Conservation (phyloP, 2,797 vertebrate species). For the Myripristis jacobus region DNA sequence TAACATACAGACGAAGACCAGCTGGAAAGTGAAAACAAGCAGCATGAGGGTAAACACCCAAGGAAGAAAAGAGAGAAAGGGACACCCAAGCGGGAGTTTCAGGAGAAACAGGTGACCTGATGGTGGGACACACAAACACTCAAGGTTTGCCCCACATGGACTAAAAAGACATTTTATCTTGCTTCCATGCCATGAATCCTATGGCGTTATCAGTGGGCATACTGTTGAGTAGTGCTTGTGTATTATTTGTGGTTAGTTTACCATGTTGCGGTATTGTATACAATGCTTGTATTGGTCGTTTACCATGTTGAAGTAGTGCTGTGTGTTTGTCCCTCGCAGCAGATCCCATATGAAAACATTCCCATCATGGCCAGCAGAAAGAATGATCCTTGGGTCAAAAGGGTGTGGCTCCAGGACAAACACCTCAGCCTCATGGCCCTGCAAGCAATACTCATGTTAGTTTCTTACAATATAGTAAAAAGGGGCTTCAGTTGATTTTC, state of each 20-base stretch:
- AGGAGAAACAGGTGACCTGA: not conserved
- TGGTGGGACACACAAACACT: not conserved
- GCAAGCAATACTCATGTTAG: conserved; percentile 40
- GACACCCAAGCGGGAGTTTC: not conserved
- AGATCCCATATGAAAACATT: conserved; percentile 97
- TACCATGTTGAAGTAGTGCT: conserved; percentile 98
- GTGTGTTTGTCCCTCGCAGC: conserved; percentile 89
- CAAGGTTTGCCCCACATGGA: too few relatives aligned
- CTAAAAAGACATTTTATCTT: too few relatives aligned
- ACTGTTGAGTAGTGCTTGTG: not conserved
- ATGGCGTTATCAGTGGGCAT: too few relatives aligned
- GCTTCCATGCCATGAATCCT: not conserved
- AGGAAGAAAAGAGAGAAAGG: too few relatives aligned
- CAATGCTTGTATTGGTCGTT: conserved; percentile 75
- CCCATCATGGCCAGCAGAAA: conserved; percentile 96
- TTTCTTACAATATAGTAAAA: too few relatives aligned
- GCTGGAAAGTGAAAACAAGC: not conserved
- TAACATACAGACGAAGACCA: not conserved
- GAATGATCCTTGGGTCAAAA: conserved; percentile 94
- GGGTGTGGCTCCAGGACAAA: conserved; percentile 98
- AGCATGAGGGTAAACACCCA: too few relatives aligned
- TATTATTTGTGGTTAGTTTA: not conserved
- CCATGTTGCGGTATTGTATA: conserved; percentile 34
- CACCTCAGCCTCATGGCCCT: conserved; percentile 97
- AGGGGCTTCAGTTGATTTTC: too few relatives aligned